These are phyloP conservation scores for Dryoscopus gambensis DNA, from an alignment of 2,113 vertebrate species.

Conservation along the genomic window DNA sequence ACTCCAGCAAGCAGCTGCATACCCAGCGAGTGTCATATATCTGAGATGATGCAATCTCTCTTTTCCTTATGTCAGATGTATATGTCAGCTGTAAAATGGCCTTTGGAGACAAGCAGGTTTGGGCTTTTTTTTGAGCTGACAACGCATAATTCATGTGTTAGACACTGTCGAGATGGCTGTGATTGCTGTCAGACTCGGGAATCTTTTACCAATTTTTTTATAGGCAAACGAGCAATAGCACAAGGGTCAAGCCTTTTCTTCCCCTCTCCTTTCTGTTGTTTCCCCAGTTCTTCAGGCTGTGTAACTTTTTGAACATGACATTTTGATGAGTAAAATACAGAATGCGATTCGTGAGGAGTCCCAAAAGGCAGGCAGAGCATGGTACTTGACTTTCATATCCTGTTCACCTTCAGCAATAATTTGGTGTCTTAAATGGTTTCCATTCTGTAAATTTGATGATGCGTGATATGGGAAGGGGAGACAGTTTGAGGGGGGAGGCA, in stretches of 20 bases:
- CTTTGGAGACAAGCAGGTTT: background rate
- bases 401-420: slow-evolving; percentile 6
- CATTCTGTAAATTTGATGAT: slow-evolving; percentile 1
- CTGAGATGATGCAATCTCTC: background rate
- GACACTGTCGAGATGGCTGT: background rate
- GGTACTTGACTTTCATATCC: background rate
- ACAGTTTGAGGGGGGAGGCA: background rate
- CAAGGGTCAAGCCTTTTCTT: background rate
- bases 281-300: background rate
- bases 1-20: background rate
- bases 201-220: background rate
- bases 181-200: background rate
- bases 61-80: background rate
- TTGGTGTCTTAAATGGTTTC: slow-evolving; percentile 1
- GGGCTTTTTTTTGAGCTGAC: background rate
- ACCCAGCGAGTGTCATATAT: background rate
- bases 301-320: background rate
- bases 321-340: background rate
- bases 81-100: background rate
- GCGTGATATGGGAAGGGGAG: background rate
- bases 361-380: background rate
- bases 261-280: background rate
- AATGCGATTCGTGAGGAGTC: accelerated
- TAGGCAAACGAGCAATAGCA: background rate
- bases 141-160: background rate